Evolutionary conservation across 2,888 invertebrate genomes (phyloP).

Genomic region (Meta bourneti): DNA sequence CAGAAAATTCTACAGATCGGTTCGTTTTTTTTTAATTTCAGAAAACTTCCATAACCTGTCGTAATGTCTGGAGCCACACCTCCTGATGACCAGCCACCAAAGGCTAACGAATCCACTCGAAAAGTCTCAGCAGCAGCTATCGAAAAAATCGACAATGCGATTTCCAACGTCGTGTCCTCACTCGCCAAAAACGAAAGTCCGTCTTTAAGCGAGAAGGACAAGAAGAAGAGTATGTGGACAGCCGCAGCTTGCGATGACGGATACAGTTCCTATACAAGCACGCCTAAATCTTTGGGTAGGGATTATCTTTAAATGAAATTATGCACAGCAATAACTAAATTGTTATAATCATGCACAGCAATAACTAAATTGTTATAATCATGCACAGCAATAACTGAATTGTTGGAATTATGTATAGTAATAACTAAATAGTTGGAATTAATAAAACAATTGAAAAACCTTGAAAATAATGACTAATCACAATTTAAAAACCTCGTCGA

Average conservation of each 20-base stretch:
- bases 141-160: constrained; percentile 63
- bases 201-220: constrained; percentile 65
- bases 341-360: not conserved
- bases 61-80: constrained; percentile 66
- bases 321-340: not conserved
- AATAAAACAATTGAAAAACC: too few relatives aligned
- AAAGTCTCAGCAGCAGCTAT: constrained; percentile 24
- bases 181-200: constrained; percentile 66
- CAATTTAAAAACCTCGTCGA: too few relatives aligned
- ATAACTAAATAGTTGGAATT: not conserved
- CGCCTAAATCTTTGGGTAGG: constrained; percentile 72
- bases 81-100: constrained; percentile 40
- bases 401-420: not conserved
- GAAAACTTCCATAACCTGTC: not conserved
- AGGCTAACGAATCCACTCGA: constrained; percentile 28
- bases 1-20: too few relatives aligned
- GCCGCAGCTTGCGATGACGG: constrained; percentile 70
- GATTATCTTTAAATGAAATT: not conserved
- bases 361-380: not conserved
- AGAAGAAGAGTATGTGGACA: constrained; percentile 61
- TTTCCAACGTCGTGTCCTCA: constrained; percentile 58
- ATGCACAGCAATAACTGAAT: not conserved
- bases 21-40: not conserved
- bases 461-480: too few relatives aligned
- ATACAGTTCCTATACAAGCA: constrained; percentile 76